Conservation (phyloP, 2,797 vertebrate genomes). For the Vultur gryphus region DNA sequence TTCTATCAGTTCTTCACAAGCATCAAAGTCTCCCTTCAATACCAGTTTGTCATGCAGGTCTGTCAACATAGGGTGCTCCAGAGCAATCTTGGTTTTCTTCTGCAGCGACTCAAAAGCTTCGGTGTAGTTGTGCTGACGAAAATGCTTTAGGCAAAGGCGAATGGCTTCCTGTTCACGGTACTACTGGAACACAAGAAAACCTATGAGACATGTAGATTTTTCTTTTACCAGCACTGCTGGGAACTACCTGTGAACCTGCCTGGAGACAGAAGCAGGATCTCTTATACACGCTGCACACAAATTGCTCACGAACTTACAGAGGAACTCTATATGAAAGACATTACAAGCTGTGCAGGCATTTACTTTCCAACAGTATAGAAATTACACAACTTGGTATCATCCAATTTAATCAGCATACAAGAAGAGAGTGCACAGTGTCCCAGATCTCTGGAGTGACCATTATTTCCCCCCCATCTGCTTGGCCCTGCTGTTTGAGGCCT, state of each 20-base stretch:
- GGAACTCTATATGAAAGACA: background rate
- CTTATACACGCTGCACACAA: accelerated
- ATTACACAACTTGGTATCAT: background rate
- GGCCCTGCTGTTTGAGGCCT: conserved; percentile 28
- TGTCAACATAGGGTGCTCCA: conserved; percentile 98
- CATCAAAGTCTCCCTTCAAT: conserved; percentile 93
- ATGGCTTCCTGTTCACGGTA: conserved; percentile 99
- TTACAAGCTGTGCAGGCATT: background rate
- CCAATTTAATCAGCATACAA: background rate
- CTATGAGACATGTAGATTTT: conserved; percentile 56
- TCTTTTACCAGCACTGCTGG: conserved; percentile 17
- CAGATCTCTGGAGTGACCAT: conserved; percentile 25
- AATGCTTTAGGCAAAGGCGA: conserved; percentile 98
- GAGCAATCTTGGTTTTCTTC: conserved; percentile 96
- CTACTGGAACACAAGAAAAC: conserved; percentile 85
- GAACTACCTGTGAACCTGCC: background rate
- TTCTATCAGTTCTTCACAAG: conserved; percentile 96
- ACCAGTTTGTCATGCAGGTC: conserved; percentile 95
- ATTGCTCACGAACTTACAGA: background rate
- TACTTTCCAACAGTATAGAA: background rate
- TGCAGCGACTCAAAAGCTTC: conserved; percentile 98
- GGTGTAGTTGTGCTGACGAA: conserved; percentile 98
- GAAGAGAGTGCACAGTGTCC: background rate
- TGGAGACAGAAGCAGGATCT: background rate
- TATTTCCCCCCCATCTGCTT: background rate